Percentiles rank a stretch among this genome's conserved stretches.
Evolutionary conservation across 1,140 invertebrate species (phyloP).

Genomic region (Macrobrachium nipponense): DNA sequence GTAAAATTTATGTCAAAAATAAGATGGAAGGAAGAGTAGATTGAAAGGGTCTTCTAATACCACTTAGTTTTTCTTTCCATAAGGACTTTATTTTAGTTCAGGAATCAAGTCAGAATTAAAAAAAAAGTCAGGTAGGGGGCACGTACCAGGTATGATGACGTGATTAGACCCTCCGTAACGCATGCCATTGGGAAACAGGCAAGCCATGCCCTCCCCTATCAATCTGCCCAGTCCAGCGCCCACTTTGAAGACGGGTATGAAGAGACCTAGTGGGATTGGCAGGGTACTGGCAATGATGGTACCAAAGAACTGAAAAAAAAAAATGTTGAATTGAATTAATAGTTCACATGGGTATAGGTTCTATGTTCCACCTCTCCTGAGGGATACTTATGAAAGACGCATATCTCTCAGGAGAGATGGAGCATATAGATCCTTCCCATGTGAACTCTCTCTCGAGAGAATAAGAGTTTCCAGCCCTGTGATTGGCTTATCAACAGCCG

Average conservation of each 20-base stretch:
- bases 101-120: neutral
- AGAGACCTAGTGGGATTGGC: constrained; percentile 89
- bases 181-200: constrained; percentile 91
- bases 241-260: constrained; percentile 79
- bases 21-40: too few relatives aligned
- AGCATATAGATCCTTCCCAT: too few relatives aligned
- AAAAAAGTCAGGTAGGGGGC: too few relatives aligned
- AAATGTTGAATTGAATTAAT: neutral
- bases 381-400: too few relatives aligned
- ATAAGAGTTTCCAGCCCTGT: too few relatives aligned
- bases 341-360: too few relatives aligned
- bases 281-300: constrained; percentile 95
- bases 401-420: too few relatives aligned
- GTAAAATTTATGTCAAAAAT: too few relatives aligned
- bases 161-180: constrained; percentile 85
- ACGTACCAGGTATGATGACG: constrained; percentile 87
- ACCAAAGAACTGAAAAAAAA: constrained; percentile 82
- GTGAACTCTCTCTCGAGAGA: too few relatives aligned
- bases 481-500: too few relatives aligned
- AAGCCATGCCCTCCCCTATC: constrained; percentile 92
- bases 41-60: too few relatives aligned
- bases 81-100: constrained; percentile 61
- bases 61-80: constrained; percentile 72
- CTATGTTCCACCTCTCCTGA: too few relatives aligned
- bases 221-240: constrained; percentile 93